phyloP scores from a whole-genome alignment of 2,888 invertebrate species.

The Sarcophaga rosellei region DNA sequence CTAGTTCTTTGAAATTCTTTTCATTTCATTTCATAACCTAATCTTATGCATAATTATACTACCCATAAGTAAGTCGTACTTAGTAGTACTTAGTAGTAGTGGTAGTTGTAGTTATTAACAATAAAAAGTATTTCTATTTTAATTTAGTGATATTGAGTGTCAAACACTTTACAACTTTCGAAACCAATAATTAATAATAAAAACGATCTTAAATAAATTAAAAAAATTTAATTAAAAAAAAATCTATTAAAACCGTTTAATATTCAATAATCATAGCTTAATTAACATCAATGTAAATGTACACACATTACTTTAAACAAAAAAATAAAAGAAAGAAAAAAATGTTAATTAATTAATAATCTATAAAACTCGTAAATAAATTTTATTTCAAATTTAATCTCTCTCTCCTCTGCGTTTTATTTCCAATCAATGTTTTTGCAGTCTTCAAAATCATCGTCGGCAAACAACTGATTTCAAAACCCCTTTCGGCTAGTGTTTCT shows the following conservation, averaged over 20 bases:
- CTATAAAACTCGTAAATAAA: conserved; percentile 45
- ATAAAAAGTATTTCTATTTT: conserved; percentile 15
- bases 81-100: too few relatives aligned
- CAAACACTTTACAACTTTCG: conserved; percentile 59
- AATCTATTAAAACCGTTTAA: conserved; percentile 8
- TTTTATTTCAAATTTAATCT: conserved; percentile 42
- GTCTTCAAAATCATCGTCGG: too few relatives aligned
- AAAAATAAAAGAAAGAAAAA: background rate
- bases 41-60: too few relatives aligned
- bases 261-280: conserved; percentile 39
- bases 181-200: conserved; percentile 51
- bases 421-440: too few relatives aligned
- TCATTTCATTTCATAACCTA: too few relatives aligned
- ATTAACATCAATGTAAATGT: conserved; percentile 30
- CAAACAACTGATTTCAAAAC: too few relatives aligned
- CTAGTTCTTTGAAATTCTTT: background rate
- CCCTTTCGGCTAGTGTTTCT: too few relatives aligned
- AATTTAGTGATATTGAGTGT: conserved; percentile 63
- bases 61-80: too few relatives aligned
- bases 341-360: conserved; percentile 49
- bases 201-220: conserved; percentile 3
- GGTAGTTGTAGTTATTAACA: background rate
- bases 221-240: background rate
- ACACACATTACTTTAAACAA: conserved; percentile 39
- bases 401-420: background rate